Conservation (phyloP, 1,140 invertebrate species). For the Akabosia matsudoensis region DNA sequence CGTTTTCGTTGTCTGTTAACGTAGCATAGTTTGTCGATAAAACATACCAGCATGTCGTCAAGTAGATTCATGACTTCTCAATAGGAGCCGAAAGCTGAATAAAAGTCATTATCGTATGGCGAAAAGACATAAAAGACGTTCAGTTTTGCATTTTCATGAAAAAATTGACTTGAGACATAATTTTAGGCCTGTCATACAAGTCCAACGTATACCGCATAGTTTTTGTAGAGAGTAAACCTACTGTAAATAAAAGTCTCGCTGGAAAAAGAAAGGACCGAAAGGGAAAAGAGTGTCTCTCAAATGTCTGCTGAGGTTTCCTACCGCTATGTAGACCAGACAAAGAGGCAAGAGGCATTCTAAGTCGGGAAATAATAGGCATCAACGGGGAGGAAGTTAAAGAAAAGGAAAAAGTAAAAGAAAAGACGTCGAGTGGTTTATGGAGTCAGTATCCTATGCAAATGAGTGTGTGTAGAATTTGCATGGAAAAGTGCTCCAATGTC, state of each 20-base stretch:
- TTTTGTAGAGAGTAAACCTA: no score
- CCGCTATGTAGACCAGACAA: neutral
- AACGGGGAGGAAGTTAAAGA: neutral
- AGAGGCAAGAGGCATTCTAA: neutral
- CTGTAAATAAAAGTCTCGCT: neutral
- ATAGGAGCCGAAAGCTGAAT: no score
- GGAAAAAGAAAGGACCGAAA: neutral
- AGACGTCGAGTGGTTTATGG: slow-evolving; percentile 13
- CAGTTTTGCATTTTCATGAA: neutral
- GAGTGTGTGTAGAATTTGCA: slow-evolving; percentile 48
- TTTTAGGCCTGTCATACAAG: no score
- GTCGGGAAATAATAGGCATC: neutral
- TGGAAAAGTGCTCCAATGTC: slow-evolving; percentile 48
- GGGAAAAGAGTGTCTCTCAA: neutral
- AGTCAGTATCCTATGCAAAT: slow-evolving; percentile 46
- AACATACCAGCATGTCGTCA: no score
- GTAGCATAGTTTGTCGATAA: no score
- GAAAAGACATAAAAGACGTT: no score
- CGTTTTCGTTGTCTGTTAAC: no score
- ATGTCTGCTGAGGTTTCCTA: neutral
- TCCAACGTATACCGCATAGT: no score
- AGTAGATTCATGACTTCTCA: no score
- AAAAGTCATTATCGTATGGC: no score
- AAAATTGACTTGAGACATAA: neutral
- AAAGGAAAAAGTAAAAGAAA: no score